phyloP scores from a whole-genome alignment of 2,797 vertebrate species.

The Eleutherodactylus coqui region DNA sequence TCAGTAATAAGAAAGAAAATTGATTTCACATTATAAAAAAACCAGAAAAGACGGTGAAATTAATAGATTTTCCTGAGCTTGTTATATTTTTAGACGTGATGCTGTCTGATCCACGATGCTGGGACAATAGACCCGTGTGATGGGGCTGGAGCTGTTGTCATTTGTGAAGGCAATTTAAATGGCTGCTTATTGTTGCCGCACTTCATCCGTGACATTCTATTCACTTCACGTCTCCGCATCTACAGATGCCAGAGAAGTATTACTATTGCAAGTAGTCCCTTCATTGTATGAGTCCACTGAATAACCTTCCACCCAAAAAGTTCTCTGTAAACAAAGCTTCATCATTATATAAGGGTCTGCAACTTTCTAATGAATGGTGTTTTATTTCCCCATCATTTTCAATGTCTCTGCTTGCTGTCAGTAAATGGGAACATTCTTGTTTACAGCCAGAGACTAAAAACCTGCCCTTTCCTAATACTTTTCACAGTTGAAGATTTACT shows the following conservation, averaged over 20 bases:
- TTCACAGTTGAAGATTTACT: too few relatives aligned
- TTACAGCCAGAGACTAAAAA: too few relatives aligned
- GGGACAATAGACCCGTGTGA: conserved; percentile 19
- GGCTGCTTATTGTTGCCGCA: background rate
- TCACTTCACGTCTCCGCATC: background rate
- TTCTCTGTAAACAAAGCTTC: too few relatives aligned
- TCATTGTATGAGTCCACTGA: background rate
- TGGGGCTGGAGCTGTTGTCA: conserved; percentile 10
- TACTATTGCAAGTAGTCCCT: background rate
- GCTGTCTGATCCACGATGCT: background rate
- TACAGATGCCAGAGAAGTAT: background rate
- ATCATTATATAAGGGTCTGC: too few relatives aligned
- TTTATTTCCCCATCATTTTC: too few relatives aligned
- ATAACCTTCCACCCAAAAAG: background rate
- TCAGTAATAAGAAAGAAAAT: conserved; percentile 66
- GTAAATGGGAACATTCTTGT: too few relatives aligned
- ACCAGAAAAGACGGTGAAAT: conserved; percentile 63
- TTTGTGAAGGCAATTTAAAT: conserved; percentile 36
- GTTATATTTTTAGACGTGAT: conserved; percentile 3
- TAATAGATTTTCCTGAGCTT: conserved; percentile 38
- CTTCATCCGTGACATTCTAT: background rate
- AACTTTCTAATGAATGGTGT: background rate
- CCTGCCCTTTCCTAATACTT: too few relatives aligned
- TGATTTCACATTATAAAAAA: conserved; percentile 63
- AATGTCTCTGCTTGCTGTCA: too few relatives aligned